Base-by-base conservation (phyloP, 2,113 vertebrate genomes). In the Microcebus murinus region DNA sequence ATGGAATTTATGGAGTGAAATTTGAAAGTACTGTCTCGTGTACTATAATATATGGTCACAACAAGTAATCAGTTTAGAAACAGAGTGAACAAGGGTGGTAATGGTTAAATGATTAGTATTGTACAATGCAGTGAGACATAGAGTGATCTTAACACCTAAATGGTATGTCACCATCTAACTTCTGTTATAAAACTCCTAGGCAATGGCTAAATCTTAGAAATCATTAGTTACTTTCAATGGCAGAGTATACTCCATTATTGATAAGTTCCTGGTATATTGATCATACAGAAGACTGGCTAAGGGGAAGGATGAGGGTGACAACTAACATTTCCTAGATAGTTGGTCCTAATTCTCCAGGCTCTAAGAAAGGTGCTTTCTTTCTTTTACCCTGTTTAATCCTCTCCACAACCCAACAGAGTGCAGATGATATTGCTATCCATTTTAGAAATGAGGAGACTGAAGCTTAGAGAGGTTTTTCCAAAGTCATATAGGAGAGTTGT, bases 1-100 rank as follows among this genome's bases (percentile, higher is more conserved):
- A 98, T 98, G 98, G 97, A 98, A 97, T 98, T 98, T 98, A 98
- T 97, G 93, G 97, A 98, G 97, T 98, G 98, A 98, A 98, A 99
- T 98, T 98, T 98, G 97, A 98, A 97, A 98, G 97, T 97, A 97
- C 98, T 98, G 96, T 98, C 98, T 95, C 98, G 92, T 95, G 91
- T 98, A 97, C 97, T 98, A 89, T 84, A 97, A 95, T 85, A 92
- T 98, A 96, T 95, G 97, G 96, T 98, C 97, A 97, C 97, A 98
- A 96, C 88, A 97, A 97, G 94, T 95, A 97, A 95, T 98, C 97
- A 98, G 50, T 97, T 98, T 97, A 70, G 87, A 86, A 94, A 94
- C 85, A 91, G 88, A 20, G 17, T 55, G 48, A 73, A 20, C 15
- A 0, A 59, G 94, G 77, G 87, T 87, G 87, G 80, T 67, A 81